phyloP scores from a whole-genome alignment of 1,140 invertebrate species.

The Zaprionus tsacasi region DNA sequence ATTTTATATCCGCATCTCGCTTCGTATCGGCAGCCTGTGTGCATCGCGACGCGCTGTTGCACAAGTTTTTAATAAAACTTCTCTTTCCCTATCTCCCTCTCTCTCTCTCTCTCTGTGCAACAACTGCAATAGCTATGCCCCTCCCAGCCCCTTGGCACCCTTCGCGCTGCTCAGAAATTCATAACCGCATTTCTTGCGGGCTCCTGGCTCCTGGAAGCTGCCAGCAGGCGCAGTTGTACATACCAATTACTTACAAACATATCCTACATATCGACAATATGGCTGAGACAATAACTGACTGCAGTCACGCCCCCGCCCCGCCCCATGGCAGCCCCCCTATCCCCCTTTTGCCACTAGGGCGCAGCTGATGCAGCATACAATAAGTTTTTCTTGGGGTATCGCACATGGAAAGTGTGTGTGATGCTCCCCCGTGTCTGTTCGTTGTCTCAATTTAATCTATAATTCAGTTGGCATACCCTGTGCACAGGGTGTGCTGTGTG shows the following conservation, averaged over 20 bases:
- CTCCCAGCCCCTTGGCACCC: slow-evolving; percentile 21
- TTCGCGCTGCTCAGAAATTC: slow-evolving; percentile 69
- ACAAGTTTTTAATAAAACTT: slow-evolving; percentile 79
- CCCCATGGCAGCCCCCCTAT: neutral
- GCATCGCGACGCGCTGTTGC: slow-evolving; percentile 45
- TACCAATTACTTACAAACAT: slow-evolving; percentile 73
- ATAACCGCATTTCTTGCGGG: slow-evolving; percentile 70
- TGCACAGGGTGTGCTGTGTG: neutral
- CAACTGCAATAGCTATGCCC: slow-evolving; percentile 31
- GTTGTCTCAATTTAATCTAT: slow-evolving; percentile 54
- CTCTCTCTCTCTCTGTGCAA: slow-evolving; percentile 11
- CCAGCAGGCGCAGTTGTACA: slow-evolving; percentile 75
- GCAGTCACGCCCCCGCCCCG: neutral
- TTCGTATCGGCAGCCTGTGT: slow-evolving; percentile 27
- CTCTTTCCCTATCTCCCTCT: neutral
- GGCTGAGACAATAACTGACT: slow-evolving; percentile 55
- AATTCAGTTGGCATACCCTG: slow-evolving; percentile 50
- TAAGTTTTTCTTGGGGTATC: slow-evolving; percentile 63
- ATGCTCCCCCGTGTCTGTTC: slow-evolving; percentile 21
- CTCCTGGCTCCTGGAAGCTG: slow-evolving; percentile 17
- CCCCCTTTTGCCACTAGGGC: neutral
- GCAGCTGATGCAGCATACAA: slow-evolving; percentile 73
- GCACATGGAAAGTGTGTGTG: slow-evolving; percentile 25
- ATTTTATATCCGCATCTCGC: slow-evolving; percentile 12
- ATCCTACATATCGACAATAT: slow-evolving; percentile 77